Evolutionary conservation across 2,113 vertebrate species (phyloP).

Genomic region (Silurus asotus): DNA sequence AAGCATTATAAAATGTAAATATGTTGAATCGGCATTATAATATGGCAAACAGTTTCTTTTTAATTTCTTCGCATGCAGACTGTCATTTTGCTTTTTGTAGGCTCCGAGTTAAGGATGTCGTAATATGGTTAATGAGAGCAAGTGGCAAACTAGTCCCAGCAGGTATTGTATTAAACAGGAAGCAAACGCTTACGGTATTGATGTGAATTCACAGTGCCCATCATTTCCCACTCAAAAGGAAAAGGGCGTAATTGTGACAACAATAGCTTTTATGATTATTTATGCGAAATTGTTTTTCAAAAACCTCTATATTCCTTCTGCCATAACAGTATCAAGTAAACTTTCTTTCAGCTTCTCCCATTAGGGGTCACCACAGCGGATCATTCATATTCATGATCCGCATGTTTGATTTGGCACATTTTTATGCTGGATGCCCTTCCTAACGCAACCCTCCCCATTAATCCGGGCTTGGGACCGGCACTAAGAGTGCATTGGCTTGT

Average conservation of each 20-base stretch:
- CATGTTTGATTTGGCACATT: too few relatives aligned
- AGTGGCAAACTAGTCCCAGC: background rate
- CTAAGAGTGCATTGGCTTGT: too few relatives aligned
- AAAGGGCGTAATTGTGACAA: background rate
- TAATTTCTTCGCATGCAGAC: background rate
- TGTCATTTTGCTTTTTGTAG: background rate
- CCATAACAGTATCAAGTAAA: background rate
- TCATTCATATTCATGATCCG: too few relatives aligned
- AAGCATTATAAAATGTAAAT: background rate
- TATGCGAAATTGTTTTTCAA: background rate
- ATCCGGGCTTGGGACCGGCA: too few relatives aligned
- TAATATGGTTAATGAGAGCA: background rate
- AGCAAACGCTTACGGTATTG: background rate
- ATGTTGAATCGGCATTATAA: background rate
- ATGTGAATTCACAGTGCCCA: background rate
- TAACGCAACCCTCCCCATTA: too few relatives aligned
- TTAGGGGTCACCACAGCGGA: too few relatives aligned
- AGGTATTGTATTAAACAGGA: background rate
- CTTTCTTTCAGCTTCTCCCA: too few relatives aligned
- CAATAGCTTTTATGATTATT: constrained; percentile 2
- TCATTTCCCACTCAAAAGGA: background rate
- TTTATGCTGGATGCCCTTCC: too few relatives aligned
- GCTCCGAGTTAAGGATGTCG: background rate
- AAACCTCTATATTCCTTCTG: background rate
- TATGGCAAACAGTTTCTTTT: background rate